Percentiles rank a stretch among this genome's conserved stretches.
phyloP scores from a whole-genome alignment of 92 coral and sea anemone species.

The Porites lobata region DNA sequence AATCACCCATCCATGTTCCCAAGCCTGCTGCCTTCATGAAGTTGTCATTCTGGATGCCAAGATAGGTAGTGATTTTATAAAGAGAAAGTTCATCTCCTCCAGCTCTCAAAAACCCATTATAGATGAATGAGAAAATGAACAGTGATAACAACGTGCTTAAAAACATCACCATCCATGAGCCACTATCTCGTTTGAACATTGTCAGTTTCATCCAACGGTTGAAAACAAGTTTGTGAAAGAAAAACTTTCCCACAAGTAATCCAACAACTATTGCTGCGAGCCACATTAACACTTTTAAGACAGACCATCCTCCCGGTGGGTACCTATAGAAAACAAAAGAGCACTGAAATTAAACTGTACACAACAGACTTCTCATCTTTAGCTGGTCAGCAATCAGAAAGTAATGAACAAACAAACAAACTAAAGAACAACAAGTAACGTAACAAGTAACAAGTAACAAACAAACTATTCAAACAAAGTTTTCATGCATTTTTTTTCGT shows the following conservation, averaged over 20 bases:
- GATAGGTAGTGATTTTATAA: slow-evolving; percentile 78
- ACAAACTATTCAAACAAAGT: too few relatives aligned
- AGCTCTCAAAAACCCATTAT: slow-evolving; percentile 86
- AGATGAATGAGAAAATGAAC: slow-evolving; percentile 90
- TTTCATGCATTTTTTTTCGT: too few relatives aligned
- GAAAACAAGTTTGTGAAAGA: slow-evolving; percentile 83
- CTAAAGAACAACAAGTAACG: too few relatives aligned
- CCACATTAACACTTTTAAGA: slow-evolving; percentile 87
- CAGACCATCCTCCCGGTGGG: slow-evolving; percentile 96
- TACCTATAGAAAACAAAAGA: slow-evolving; percentile 48
- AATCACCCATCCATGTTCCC: slow-evolving; percentile 99
- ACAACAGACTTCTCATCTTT: not conserved
- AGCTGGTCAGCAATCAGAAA: not conserved
- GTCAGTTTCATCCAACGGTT: slow-evolving; percentile 70
- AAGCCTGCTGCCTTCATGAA: slow-evolving; percentile 98
- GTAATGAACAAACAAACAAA: too few relatives aligned
- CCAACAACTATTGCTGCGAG: slow-evolving; percentile 79
- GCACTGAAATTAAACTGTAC: too few relatives aligned
- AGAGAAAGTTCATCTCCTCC: slow-evolving; percentile 72
- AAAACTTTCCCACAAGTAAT: slow-evolving; percentile 85
- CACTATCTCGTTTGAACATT: slow-evolving; percentile 90
- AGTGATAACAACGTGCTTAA: slow-evolving; percentile 81
- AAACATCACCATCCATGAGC: slow-evolving; percentile 99
- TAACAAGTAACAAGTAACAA: too few relatives aligned
- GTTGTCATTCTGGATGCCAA: slow-evolving; percentile 87